phyloP scores from a whole-genome alignment of 53 echinoderm and acorn worm species.

The Luidia sarsii region DNA sequence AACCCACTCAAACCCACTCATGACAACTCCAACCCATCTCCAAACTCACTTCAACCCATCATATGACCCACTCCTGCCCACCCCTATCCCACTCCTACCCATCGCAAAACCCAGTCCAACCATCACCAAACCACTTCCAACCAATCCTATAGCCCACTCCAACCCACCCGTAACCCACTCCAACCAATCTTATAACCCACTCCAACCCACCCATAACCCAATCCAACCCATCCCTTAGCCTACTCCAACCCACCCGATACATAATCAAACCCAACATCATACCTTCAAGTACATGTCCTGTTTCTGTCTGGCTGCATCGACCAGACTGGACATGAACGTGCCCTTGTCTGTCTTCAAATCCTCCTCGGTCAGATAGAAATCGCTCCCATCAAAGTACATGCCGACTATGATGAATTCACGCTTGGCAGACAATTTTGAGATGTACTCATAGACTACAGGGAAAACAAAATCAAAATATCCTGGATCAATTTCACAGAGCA shows the following conservation, averaged over 20 bases:
- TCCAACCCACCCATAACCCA: neutral
- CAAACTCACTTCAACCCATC: too few relatives aligned
- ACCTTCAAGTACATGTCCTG: slow-evolving; percentile 48
- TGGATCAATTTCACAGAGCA: too few relatives aligned
- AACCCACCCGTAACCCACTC: neutral
- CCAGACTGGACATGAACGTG: slow-evolving; percentile 15
- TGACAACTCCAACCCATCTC: neutral
- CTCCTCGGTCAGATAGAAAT: slow-evolving; percentile 36
- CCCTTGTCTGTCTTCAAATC: slow-evolving; percentile 54
- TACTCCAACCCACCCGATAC: neutral
- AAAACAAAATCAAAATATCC: neutral
- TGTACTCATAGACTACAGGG: slow-evolving; percentile 61
- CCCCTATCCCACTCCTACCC: too few relatives aligned
- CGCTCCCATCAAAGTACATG: slow-evolving; percentile 50
- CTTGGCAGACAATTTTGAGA: slow-evolving; percentile 40
- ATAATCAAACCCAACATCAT: neutral
- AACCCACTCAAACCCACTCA: neutral
- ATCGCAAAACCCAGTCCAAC: neutral
- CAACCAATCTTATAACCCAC: neutral
- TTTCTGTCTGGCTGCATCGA: slow-evolving; percentile 53
- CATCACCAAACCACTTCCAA: too few relatives aligned
- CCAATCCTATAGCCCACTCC: neutral
- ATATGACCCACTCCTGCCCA: neutral
- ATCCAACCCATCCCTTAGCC: neutral
- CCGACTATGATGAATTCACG: slow-evolving; percentile 54